Evolutionary conservation across 2,888 invertebrate genomes (phyloP).

Genomic region (Agriopis aurantiaria): DNA sequence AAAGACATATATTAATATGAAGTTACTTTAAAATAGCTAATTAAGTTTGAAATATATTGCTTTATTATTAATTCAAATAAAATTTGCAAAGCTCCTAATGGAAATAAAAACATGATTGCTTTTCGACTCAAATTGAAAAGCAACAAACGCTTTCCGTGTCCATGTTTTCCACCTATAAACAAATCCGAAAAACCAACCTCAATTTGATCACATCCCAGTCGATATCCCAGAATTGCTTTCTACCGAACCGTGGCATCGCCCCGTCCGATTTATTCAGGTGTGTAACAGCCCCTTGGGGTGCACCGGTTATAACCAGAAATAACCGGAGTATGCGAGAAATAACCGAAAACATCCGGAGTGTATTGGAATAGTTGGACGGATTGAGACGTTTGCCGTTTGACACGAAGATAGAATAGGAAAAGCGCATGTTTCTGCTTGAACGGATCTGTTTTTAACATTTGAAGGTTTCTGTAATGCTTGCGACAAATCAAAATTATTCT

Average conservation of each 20-base stretch:
- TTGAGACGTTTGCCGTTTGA: slow-evolving; percentile 31
- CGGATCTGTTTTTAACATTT: slow-evolving; percentile 24
- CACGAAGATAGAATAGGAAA: slow-evolving; percentile 10
- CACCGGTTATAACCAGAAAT: slow-evolving; percentile 25
- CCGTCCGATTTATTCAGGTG: slow-evolving; percentile 34
- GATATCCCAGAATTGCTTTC: slow-evolving; percentile 28
- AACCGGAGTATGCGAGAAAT: slow-evolving; percentile 29
- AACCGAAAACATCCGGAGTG: slow-evolving; percentile 28
- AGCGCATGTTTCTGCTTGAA: slow-evolving; percentile 36
- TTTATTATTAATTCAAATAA: no score
- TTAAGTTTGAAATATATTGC: no score
- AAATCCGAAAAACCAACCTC: slow-evolving; percentile 14
- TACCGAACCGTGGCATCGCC: slow-evolving; percentile 28
- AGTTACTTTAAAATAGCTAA: no score
- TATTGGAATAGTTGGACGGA: slow-evolving; percentile 30
- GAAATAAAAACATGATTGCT: neutral
- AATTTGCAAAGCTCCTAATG: no score
- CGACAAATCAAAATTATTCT: neutral
- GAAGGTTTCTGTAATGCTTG: neutral
- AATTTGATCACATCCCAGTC: slow-evolving; percentile 13
- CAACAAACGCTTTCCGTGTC: neutral
- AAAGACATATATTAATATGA: no score
- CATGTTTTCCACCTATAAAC: slow-evolving; percentile 8
- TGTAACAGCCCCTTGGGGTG: slow-evolving; percentile 29
- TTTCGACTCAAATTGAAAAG: neutral